These are phyloP conservation scores for Colinus virginianus DNA, from an alignment of 2,113 vertebrate species.

Conservation along the genomic window DNA sequence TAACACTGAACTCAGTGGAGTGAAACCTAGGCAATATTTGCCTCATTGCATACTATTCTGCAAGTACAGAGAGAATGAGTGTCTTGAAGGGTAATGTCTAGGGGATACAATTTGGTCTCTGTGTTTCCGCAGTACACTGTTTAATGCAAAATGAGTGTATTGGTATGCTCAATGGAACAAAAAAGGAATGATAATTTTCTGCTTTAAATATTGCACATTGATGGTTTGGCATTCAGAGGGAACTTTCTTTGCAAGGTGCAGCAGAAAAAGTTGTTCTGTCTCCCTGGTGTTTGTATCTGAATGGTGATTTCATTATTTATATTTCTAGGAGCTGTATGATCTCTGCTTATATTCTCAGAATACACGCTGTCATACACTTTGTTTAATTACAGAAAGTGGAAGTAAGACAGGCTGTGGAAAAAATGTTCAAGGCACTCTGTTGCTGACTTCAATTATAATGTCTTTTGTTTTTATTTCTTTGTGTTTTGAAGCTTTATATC, in stretches of 20 bases:
- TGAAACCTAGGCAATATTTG: not conserved
- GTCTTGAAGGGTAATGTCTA: not conserved
- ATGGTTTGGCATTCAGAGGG: not conserved
- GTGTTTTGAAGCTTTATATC: slow-evolving; percentile 1
- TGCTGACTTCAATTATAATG: slow-evolving; percentile 15
- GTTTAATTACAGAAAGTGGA: slow-evolving; percentile 40
- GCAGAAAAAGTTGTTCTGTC: slow-evolving; percentile 26
- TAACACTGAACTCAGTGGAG: not conserved
- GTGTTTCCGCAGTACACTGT: not conserved
- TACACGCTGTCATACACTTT: slow-evolving; percentile 23
- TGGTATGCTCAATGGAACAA: not conserved
- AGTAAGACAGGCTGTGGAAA: not conserved
- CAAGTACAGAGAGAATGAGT: not conserved
- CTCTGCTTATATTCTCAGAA: slow-evolving; percentile 2
- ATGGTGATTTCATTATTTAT: slow-evolving; percentile 45
- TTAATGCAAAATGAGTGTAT: slow-evolving; percentile 2
- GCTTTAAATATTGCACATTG: not conserved
- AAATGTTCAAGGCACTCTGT: not conserved
- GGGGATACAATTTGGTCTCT: not conserved
- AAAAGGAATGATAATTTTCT: not conserved
- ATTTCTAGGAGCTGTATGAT: slow-evolving; percentile 15
- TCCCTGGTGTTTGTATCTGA: slow-evolving; percentile 17
- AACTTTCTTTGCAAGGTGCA: slow-evolving; percentile 18
- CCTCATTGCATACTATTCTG: not conserved
- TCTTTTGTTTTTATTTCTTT: not conserved